Evolutionary conservation across 2,797 vertebrate genomes (phyloP).

Genomic region (Hypotaenidia philippensis): DNA sequence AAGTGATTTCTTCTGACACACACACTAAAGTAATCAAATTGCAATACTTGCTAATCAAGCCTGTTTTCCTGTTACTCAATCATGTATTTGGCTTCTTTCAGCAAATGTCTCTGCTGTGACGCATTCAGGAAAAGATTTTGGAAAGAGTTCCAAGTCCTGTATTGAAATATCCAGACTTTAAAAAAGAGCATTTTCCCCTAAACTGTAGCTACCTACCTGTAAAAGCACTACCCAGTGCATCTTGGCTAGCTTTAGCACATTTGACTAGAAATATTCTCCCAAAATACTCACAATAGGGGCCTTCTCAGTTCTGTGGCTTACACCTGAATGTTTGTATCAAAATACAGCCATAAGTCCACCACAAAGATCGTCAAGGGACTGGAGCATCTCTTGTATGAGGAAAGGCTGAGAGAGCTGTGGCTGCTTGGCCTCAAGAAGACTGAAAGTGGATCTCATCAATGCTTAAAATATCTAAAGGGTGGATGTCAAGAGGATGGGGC

Average conservation of each 20-base stretch:
- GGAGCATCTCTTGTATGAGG: no score
- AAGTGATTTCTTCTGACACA: neutral
- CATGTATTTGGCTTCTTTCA: neutral
- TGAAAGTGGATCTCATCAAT: no score
- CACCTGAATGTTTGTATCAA: neutral
- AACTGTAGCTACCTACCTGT: neutral
- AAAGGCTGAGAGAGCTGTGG: no score
- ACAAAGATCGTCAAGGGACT: no score
- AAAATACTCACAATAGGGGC: neutral
- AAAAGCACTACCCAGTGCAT: neutral
- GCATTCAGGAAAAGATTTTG: neutral
- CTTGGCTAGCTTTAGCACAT: neutral
- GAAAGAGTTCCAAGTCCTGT: neutral
- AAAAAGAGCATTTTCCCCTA: neutral
- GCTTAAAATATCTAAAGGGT: no score
- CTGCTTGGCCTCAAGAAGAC: no score
- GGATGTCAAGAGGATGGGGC: no score
- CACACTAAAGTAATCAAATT: neutral
- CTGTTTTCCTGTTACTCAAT: neutral
- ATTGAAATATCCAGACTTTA: neutral
- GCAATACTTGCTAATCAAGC: neutral
- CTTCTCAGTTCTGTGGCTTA: neutral
- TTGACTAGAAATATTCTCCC: neutral
- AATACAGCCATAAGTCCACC: fast-evolving
- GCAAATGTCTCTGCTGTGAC: neutral